Evolutionary conservation across 2,797 vertebrate species (phyloP).

Genomic region (Muscicapa striata): DNA sequence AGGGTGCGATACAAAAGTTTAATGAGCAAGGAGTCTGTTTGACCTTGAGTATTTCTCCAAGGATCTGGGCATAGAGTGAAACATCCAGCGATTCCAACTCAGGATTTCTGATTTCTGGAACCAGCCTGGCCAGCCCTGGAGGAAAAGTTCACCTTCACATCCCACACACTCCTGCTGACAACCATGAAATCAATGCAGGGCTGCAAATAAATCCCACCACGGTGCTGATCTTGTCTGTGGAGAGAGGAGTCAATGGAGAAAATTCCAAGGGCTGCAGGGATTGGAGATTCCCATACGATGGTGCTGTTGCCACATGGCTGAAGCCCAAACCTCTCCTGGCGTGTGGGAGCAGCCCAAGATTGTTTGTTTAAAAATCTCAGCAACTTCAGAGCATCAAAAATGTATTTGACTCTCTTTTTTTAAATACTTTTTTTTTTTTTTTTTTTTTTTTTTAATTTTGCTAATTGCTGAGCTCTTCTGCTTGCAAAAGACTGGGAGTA

Average conservation of each 20-base stretch:
- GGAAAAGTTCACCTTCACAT: neutral
- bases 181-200: neutral
- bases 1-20: fast-evolving
- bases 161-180: neutral
- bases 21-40: neutral
- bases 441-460: constrained; percentile 26
- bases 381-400: constrained; percentile 41
- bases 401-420: neutral
- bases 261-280: neutral
- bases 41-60: constrained; percentile 6
- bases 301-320: constrained; percentile 32
- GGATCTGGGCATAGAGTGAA: neutral
- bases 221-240: neutral
- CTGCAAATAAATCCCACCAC: neutral
- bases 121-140: neutral
- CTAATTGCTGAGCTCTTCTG: constrained; percentile 42
- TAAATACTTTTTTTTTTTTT: neutral
- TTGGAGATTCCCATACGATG: neutral
- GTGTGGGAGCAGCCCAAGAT: neutral
- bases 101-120: neutral
- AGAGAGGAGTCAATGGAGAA: fast-evolving
- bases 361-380: constrained; percentile 40
- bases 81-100: neutral
- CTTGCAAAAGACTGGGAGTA: neutral
- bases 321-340: fast-evolving